These are phyloP conservation scores for Neopelma chrysocephalum DNA, from an alignment of 2,797 vertebrate species.

Conservation along the genomic window DNA sequence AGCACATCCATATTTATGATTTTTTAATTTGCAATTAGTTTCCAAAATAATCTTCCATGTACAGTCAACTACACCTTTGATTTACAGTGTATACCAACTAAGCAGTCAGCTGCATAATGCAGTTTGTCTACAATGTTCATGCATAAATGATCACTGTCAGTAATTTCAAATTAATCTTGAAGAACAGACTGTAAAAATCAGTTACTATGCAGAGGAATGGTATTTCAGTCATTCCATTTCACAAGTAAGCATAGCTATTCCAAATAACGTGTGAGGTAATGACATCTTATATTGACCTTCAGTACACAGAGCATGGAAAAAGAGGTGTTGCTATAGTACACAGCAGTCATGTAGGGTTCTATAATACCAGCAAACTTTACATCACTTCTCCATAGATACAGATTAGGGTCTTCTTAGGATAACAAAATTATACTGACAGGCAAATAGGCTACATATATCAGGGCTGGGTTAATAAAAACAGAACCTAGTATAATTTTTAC, in stretches of 20 bases:
- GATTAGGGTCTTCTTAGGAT: not conserved
- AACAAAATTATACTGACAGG: not conserved
- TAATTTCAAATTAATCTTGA: conserved; percentile 29
- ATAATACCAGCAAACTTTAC: not conserved
- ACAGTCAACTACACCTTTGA: conserved; percentile 36
- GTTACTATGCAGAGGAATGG: not conserved
- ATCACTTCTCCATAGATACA: not conserved
- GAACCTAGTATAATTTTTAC: not conserved
- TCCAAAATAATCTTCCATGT: conserved; percentile 31
- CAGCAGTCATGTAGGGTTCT: not conserved
- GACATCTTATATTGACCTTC: not conserved
- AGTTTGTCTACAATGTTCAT: conserved; percentile 21
- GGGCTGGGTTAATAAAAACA: not conserved
- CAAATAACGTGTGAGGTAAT: not conserved
- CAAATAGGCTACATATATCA: not conserved
- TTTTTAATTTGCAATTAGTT: conserved; percentile 34
- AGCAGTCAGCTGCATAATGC: not conserved
- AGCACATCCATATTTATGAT: conserved; percentile 29
- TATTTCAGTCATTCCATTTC: not conserved
- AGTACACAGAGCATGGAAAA: not conserved
- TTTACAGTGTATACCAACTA: conserved; percentile 12
- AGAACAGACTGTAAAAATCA: conserved; percentile 1
- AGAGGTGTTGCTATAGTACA: not conserved
- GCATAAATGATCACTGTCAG: conserved; percentile 7
- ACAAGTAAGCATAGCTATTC: not conserved